Base-by-base conservation (phyloP, 2,113 vertebrate genomes). In the Elephantulus edwardii region DNA sequence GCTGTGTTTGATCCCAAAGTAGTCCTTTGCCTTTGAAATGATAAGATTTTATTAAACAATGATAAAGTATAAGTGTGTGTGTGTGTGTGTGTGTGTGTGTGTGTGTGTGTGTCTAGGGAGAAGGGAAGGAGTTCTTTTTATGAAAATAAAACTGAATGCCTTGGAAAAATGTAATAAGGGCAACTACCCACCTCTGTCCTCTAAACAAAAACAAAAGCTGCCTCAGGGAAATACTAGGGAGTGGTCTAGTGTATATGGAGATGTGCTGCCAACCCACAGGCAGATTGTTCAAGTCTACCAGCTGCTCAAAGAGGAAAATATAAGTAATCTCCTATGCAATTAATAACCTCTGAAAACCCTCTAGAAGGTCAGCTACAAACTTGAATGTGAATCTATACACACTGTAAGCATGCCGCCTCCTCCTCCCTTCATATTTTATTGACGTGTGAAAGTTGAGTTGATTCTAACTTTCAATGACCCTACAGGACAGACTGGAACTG, bases 141-240 rank as follows among this genome's bases (percentile, higher is more conserved):
- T 17, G 20, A 76, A 86, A 91, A 92, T 71, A 16, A 79, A 88
- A 91, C 72, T 50, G 60, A 89, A 78, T 78, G 33, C 13, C 38
- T 83, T 79, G 70, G 78, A 86, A 83, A 89, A 4, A 83, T 33
- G 22, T 76, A 7, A 83, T 76, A 60, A 89, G 83, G 71, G 40
- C 24, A 50, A 2, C 77, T 79, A 46, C 46, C 54, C 54, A 24
- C 54, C 22, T 24, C 54, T 4, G 20, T 26, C 22, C 54, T 24
- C 17, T 19, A 13, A 22, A 66, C 74, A 68, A 52, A 54, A 58
- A 66, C 28, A 50, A 50, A 8, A 50, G 16, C 52, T 71, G 14
- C 66, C 44, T 26, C 81, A 42, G 72, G 16, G 44, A 6, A 3
- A 38, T 30, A 42, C 28, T 46, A 1, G 74, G 74, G 38, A 78